These are phyloP conservation scores for Cepaea nemoralis DNA, from an alignment of 1,140 invertebrate species.

Conservation along the genomic window DNA sequence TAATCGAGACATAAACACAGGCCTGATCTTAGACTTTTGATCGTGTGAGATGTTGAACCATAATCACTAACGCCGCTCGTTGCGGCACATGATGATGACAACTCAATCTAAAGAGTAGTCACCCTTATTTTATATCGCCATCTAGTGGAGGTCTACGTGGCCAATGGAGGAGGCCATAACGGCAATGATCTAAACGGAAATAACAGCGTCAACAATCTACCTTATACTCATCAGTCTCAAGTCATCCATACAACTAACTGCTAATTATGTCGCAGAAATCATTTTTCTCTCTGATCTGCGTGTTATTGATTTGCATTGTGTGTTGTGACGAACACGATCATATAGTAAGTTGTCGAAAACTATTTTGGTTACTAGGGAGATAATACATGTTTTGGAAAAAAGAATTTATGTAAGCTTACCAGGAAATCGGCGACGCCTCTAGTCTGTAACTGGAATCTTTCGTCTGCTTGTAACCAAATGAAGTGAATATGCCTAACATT, in stretches of 20 bases:
- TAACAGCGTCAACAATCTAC: slow-evolving; percentile 38
- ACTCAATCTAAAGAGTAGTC: not conserved
- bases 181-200: slow-evolving; percentile 24
- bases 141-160: slow-evolving; percentile 59
- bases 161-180: slow-evolving; percentile 59
- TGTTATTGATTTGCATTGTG: slow-evolving; percentile 43
- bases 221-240: slow-evolving; percentile 28
- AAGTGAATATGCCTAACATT: too few relatives aligned
- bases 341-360: slow-evolving; percentile 53
- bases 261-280: slow-evolving; percentile 52
- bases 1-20: too few relatives aligned
- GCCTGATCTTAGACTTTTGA: too few relatives aligned
- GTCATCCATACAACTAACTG: slow-evolving; percentile 5
- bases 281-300: slow-evolving; percentile 44
- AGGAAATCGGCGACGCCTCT: too few relatives aligned
- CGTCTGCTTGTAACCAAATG: too few relatives aligned
- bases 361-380: slow-evolving; percentile 29
- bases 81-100: not conserved
- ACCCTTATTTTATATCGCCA: slow-evolving; percentile 34
- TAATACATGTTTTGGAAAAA: not conserved
- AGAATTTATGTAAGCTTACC: too few relatives aligned
- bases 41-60: too few relatives aligned
- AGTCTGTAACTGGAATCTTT: too few relatives aligned
- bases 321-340: slow-evolving; percentile 63
- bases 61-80: too few relatives aligned